Evolutionary conservation across 2,113 vertebrate species (phyloP).

Genomic region (Empidonax traillii): DNA sequence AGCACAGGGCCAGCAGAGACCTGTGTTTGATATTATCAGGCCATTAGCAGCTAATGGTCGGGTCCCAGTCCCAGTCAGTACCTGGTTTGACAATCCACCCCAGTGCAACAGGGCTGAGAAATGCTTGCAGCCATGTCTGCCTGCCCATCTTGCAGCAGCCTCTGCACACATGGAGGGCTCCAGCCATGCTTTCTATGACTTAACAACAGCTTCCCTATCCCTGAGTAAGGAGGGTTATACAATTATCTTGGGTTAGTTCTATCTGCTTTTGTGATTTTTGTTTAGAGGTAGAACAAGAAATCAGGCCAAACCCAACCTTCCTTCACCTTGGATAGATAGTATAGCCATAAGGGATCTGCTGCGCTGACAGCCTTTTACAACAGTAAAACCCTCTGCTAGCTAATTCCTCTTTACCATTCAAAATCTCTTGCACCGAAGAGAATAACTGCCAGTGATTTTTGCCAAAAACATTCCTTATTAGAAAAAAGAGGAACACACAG

Average conservation of each 20-base stretch:
- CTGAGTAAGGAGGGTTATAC: neutral
- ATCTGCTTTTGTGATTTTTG: neutral
- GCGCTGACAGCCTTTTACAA: conserved; percentile 6
- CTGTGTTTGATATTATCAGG: neutral
- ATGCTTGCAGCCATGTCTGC: neutral
- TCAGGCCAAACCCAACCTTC: neutral
- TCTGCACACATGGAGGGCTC: neutral
- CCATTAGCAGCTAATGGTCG: neutral
- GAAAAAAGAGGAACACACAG: neutral
- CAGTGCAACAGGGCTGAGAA: neutral
- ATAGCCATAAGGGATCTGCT: neutral
- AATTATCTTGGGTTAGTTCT: neutral
- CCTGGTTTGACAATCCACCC: neutral
- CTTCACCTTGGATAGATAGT: neutral
- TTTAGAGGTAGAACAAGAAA: conserved; percentile 13
- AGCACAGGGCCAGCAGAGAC: neutral
- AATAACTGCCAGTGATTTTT: conserved; percentile 10
- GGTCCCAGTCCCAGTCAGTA: neutral
- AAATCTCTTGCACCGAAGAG: conserved; percentile 7
- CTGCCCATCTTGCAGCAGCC: neutral
- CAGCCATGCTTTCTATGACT: neutral
- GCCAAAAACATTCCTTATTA: conserved; percentile 26
- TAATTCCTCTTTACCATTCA: conserved; percentile 38
- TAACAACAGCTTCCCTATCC: neutral
- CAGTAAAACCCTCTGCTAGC: neutral